These are phyloP conservation scores for Galendromus occidentalis DNA, from an alignment of 1,140 invertebrate species.

Conservation along the genomic window DNA sequence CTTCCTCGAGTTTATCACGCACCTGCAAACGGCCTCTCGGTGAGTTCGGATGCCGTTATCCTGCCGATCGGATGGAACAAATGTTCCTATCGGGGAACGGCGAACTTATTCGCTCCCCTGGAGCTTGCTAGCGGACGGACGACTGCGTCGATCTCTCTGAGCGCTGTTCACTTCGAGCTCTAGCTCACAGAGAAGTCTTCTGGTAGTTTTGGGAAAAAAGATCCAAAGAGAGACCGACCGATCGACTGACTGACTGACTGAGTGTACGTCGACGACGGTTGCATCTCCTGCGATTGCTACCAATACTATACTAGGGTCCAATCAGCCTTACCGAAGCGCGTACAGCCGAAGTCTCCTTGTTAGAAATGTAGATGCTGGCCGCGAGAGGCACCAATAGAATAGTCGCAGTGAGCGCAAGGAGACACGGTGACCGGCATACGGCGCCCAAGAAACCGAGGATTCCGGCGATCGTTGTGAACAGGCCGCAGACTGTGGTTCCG, in stretches of 20 bases:
- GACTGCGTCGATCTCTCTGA: too few relatives aligned
- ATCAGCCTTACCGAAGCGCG: conserved; percentile 1
- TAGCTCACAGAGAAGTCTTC: too few relatives aligned
- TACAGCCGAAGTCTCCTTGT: background rate
- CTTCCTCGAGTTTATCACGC: background rate
- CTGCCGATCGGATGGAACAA: too few relatives aligned
- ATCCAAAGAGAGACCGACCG: background rate
- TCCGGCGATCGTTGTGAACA: background rate
- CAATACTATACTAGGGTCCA: background rate
- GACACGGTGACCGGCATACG: background rate
- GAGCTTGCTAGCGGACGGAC: too few relatives aligned
- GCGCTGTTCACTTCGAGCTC: too few relatives aligned
- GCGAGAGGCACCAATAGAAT: conserved; percentile 2
- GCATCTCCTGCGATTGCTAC: background rate
- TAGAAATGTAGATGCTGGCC: conserved; percentile 10
- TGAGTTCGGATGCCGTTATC: too few relatives aligned
- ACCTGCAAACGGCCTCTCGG: background rate
- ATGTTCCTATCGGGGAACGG: too few relatives aligned
- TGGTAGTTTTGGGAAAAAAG: too few relatives aligned
- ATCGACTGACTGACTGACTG: too few relatives aligned
- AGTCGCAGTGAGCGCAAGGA: background rate
- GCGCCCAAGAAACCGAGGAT: conserved; percentile 7
- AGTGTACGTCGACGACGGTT: background rate
- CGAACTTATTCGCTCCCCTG: too few relatives aligned
- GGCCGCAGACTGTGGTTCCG: conserved; percentile 5